Percentiles rank a stretch among this genome's conserved stretches.
phyloP scores from a whole-genome alignment of 2,113 vertebrate species.

The Bos indicus region DNA sequence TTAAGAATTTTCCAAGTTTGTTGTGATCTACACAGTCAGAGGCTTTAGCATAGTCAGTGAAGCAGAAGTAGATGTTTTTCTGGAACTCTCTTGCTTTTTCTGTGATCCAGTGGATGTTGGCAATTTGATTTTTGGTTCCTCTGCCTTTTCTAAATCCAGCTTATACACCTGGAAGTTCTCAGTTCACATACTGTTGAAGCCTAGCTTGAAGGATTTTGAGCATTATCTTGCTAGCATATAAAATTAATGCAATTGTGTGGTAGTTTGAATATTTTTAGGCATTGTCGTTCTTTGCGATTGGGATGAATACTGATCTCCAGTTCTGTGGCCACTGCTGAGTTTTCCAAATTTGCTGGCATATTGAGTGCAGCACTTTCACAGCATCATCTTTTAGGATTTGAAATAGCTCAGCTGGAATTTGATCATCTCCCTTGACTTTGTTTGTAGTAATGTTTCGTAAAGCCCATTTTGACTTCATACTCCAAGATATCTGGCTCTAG shows the following conservation, averaged over 20 bases:
- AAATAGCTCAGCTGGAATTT: not conserved
- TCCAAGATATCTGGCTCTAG: not conserved
- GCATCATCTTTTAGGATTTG: not conserved
- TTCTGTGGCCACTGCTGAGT: not conserved
- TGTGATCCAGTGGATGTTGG: not conserved
- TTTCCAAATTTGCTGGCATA: not conserved
- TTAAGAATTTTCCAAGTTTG: not conserved
- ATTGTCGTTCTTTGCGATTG: not conserved
- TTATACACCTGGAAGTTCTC: not conserved
- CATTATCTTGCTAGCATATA: not conserved
- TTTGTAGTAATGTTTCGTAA: not conserved
- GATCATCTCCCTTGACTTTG: not conserved
- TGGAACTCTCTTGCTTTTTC: not conserved
- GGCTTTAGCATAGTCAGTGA: not conserved
- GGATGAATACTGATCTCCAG: not conserved
- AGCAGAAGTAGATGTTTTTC: not conserved
- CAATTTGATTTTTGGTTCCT: not conserved
- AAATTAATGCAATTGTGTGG: not conserved
- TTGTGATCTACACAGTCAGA: not conserved
- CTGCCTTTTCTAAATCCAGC: not conserved
- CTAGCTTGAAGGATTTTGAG: not conserved
- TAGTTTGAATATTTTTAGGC: not conserved
- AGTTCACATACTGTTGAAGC: not conserved
- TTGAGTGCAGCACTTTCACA: not conserved
- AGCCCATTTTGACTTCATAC: not conserved